Conservation (phyloP, 2,113 vertebrate genomes). For the Entelurus aequoreus region DNA sequence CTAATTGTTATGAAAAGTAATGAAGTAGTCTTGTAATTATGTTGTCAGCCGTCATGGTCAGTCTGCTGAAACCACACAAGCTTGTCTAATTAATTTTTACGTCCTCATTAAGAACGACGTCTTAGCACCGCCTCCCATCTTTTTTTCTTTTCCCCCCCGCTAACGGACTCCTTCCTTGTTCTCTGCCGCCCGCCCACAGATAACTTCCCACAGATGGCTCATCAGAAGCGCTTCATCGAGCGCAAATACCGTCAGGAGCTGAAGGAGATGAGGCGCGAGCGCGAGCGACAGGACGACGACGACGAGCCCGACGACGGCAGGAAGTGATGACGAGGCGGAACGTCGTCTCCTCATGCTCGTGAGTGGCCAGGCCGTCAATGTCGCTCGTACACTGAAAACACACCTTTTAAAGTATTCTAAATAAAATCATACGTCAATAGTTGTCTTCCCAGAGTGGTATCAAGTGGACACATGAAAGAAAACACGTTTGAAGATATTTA, state of each 20-base stretch:
- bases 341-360: neutral
- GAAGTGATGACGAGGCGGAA: conserved; percentile 69
- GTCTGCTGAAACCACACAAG: conserved; percentile 2
- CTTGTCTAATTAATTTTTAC: neutral
- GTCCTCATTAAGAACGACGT: neutral
- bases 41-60: neutral
- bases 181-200: conserved; percentile 70
- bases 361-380: too few relatives aligned
- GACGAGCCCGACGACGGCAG: conserved; percentile 82
- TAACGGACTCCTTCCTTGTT: conserved; percentile 36
- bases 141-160: neutral
- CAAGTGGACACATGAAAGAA: neutral
- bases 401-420: too few relatives aligned
- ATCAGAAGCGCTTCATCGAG: conserved; percentile 99
- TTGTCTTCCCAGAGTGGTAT: neutral
- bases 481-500: conserved; percentile 71
- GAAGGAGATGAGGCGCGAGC: conserved; percentile 97
- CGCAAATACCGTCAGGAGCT: conserved; percentile 98
- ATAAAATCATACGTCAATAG: too few relatives aligned
- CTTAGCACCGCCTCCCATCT: conserved; percentile 6
- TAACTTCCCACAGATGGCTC: conserved; percentile 99
- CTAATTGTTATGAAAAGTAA: too few relatives aligned
- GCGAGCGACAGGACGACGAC: conserved; percentile 84
- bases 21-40: neutral
- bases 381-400: neutral